Evolutionary conservation across 2,797 vertebrate species (phyloP), one percentile per base, ranked within the genome.

Genomic region (Tympanoctomys barrerae): DNA sequence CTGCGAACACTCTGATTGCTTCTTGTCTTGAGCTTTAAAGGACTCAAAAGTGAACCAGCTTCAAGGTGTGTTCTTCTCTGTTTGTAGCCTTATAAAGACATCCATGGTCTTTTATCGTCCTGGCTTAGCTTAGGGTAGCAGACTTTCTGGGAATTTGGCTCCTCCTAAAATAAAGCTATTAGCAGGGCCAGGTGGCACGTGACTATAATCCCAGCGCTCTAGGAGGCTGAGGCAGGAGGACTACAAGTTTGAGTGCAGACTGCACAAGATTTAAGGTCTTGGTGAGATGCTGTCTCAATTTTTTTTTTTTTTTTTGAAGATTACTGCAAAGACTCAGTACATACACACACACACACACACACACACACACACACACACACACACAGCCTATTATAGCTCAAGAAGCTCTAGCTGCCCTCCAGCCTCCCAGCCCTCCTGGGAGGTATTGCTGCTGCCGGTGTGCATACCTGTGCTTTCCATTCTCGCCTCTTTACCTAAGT

Each of bases 61-160:
- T 96, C 89, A 90, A 93, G 88, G 93, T 93, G 62, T 77, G 54
- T n/a, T 39, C 89, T 54, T 77, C 66, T 92, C 89, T 87, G 12
- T 88, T 66, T 61, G 62, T 71, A 85, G 91, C 78, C 82, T 91
- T 66, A 80, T 88, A 96, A 95, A 96, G 93, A 73, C 57, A 94
- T 61, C 73, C 91, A 97, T 96, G 94, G 94, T 96, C 96, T 96
- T 97, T 94, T 92, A 94, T 86, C 91, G 78, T 83, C 75, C 54
- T 89, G 84, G 33, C 57, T 96, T 79, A 70, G 71, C 96, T 91
- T 62, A 39, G 73, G 75, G 78, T 68, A 33, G 64, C 95, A 80
- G 75, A 86, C 68, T 95, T 33, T 95, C 94, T 66, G 52, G 85
- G 54, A 95, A 87, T 96, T 42, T 91, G 93, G 87, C 87, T 96